These are phyloP conservation scores for Agriopis marginaria DNA, from an alignment of 2,888 invertebrate genomes.

Conservation along the genomic window DNA sequence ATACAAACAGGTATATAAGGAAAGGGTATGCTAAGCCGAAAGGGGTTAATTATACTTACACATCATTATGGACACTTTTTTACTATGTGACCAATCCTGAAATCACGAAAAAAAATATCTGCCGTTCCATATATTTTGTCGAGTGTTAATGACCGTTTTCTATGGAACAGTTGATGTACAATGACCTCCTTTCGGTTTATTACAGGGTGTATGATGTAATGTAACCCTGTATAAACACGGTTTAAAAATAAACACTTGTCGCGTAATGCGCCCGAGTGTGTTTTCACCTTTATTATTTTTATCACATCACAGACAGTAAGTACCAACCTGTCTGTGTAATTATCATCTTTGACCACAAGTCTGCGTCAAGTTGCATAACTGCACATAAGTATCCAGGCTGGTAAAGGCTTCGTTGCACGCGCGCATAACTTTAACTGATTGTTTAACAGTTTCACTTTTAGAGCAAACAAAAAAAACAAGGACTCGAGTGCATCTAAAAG, in stretches of 20 bases:
- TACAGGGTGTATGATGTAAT: too few relatives aligned
- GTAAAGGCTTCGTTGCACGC: constrained; percentile 26
- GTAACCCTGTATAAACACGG: too few relatives aligned
- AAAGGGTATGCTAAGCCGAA: too few relatives aligned
- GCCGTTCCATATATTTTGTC: too few relatives aligned
- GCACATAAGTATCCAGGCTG: constrained; percentile 43
- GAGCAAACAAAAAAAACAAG: constrained; percentile 51
- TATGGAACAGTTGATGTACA: too few relatives aligned
- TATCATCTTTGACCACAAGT: constrained; percentile 17
- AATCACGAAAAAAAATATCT: too few relatives aligned
- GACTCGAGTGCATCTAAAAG: constrained; percentile 48
- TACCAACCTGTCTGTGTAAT: constrained; percentile 11
- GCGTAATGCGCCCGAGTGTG: background rate
- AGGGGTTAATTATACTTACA: too few relatives aligned
- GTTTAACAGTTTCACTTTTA: constrained; percentile 62
- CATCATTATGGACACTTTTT: too few relatives aligned
- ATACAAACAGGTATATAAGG: too few relatives aligned
- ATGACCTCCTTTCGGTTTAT: too few relatives aligned
- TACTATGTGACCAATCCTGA: too few relatives aligned
- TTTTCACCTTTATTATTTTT: constrained; percentile 6
- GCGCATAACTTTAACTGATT: constrained; percentile 49
- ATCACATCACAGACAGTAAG: constrained; percentile 11
- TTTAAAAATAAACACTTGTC: background rate
- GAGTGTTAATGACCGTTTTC: too few relatives aligned
- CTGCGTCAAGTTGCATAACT: constrained; percentile 42